These are phyloP conservation scores for Junonia oenone DNA, from an alignment of 2,888 invertebrate genomes.

Conservation along the genomic window DNA sequence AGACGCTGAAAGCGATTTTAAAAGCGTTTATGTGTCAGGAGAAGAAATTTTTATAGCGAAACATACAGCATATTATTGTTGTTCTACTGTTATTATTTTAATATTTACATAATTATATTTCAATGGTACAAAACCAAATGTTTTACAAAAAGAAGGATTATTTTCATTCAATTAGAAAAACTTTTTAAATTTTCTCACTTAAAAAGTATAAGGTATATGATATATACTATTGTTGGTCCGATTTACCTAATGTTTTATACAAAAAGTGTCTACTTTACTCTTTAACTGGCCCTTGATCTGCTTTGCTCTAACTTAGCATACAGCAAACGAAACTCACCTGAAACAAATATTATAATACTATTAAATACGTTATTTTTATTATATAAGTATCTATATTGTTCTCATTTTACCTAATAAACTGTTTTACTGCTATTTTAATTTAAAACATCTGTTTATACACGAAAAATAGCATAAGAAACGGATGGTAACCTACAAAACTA, in stretches of 20 bases:
- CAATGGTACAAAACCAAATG: too few relatives aligned
- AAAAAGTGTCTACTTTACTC: conserved; percentile 1
- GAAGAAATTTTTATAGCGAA: not conserved
- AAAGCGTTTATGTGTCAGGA: not conserved
- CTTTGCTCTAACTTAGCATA: not conserved
- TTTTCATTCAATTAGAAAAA: too few relatives aligned
- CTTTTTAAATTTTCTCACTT: too few relatives aligned
- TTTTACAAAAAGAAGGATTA: too few relatives aligned
- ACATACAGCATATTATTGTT: not conserved
- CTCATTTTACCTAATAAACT: conserved; percentile 39
- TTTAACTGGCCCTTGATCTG: too few relatives aligned
- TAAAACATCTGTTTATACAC: conserved; percentile 54
- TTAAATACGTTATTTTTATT: too few relatives aligned
- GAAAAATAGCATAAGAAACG: conserved; percentile 27
- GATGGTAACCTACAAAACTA: conserved; percentile 31
- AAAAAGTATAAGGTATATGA: too few relatives aligned
- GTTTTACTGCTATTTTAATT: conserved; percentile 38
- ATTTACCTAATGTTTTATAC: too few relatives aligned
- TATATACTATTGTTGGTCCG: too few relatives aligned
- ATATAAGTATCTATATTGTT: conserved; percentile 22
- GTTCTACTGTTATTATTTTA: not conserved
- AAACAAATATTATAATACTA: too few relatives aligned
- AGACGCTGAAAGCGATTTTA: not conserved
- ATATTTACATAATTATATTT: not conserved
- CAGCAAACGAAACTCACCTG: conserved; percentile 61